Conservation (phyloP, 1,140 invertebrate genomes). For the Hylaeus volcanicus region DNA sequence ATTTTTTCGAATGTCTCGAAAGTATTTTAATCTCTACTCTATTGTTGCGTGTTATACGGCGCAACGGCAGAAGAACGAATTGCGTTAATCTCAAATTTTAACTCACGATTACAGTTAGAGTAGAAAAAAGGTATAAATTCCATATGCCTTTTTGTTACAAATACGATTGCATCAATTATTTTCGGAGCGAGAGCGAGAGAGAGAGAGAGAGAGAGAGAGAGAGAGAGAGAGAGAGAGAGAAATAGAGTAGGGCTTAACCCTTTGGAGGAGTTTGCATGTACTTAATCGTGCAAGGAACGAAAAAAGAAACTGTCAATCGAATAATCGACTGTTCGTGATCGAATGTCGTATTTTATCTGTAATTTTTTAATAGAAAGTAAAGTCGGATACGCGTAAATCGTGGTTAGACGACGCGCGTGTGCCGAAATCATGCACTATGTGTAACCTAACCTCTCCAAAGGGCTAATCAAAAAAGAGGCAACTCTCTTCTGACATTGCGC, state of each 20-base stretch:
- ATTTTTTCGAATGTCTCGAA: conserved; percentile 72
- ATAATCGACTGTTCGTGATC: background rate
- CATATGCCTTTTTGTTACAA: conserved; percentile 38
- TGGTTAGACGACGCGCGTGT: background rate
- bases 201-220: too few relatives aligned
- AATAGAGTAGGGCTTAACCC: conserved; percentile 5
- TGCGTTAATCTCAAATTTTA: conserved; percentile 34
- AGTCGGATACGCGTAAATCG: background rate
- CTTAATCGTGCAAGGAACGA: background rate
- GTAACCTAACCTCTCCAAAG: conserved; percentile 16
- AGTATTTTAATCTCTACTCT: conserved; percentile 68
- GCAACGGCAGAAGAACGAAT: conserved; percentile 54
- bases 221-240: too few relatives aligned
- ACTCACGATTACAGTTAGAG: conserved; percentile 23
- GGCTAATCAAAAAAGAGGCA: conserved; percentile 21
- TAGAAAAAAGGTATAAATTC: conserved; percentile 24
- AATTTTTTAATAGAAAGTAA: background rate
- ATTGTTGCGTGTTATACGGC: conserved; percentile 48
- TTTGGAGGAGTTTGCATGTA: conserved; percentile 7
- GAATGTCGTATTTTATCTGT: background rate
- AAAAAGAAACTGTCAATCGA: background rate
- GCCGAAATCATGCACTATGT: background rate
- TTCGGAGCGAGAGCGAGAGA: background rate
- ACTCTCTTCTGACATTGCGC: conserved; percentile 50
- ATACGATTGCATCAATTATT: conserved; percentile 42